These are phyloP conservation scores for Heterotis niloticus DNA, from an alignment of 2,113 vertebrate species.

Conservation along the genomic window DNA sequence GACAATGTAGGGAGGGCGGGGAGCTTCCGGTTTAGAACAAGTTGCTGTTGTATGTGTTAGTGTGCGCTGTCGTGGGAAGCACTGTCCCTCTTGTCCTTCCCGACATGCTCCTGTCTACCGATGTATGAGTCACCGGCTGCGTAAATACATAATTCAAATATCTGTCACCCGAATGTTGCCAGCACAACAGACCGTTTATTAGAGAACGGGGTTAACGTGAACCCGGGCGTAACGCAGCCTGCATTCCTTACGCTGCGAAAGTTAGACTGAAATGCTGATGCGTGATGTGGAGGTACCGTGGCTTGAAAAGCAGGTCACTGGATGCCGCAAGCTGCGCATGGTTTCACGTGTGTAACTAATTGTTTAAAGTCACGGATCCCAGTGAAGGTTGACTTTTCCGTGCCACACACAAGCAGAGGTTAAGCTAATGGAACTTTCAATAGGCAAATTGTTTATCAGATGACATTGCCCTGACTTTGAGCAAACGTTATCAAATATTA, in stretches of 20 bases:
- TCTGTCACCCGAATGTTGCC: slow-evolving; percentile 7
- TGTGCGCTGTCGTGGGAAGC: neutral
- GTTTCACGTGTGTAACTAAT: neutral
- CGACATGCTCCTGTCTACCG: neutral
- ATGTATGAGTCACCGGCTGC: slow-evolving; percentile 30
- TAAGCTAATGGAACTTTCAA: slow-evolving; percentile 27
- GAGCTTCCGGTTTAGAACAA: neutral
- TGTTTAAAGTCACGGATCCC: neutral
- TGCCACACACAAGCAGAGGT: slow-evolving; percentile 6
- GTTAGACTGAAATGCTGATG: slow-evolving; percentile 25
- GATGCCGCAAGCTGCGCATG: neutral
- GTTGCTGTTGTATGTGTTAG: neutral
- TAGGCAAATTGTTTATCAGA: slow-evolving; percentile 29
- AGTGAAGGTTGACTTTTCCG: slow-evolving; percentile 19
- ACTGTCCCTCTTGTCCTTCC: neutral
- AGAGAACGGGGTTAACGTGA: slow-evolving; percentile 33
- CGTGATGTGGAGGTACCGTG: neutral
- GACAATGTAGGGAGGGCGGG: neutral
- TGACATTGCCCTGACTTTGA: slow-evolving; percentile 24
- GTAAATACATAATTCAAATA: slow-evolving; percentile 29
- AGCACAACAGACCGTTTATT: slow-evolving; percentile 33
- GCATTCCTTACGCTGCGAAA: neutral
- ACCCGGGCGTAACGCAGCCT: slow-evolving; percentile 15
- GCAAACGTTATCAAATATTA: slow-evolving; percentile 30
- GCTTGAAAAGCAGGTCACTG: neutral